Percentiles rank a stretch among this genome's conserved stretches.
These are phyloP conservation scores for Apotomis turbidana DNA, from an alignment of 2,888 invertebrate species.

Conservation along the genomic window DNA sequence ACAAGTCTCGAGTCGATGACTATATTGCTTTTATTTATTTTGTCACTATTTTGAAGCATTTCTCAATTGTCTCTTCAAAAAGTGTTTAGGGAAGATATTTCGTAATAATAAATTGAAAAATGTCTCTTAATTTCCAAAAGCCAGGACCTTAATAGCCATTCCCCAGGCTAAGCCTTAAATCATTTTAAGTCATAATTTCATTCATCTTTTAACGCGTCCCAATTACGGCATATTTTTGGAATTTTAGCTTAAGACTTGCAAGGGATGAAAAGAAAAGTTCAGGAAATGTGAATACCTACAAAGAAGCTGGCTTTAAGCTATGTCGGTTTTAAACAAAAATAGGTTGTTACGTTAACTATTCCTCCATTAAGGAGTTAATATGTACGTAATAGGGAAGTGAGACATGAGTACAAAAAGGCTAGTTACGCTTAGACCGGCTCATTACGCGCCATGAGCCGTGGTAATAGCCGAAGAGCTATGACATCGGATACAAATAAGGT, in stretches of 20 bases:
- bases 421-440: too few species aligned
- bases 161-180: neutral
- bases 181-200: conserved; percentile 1
- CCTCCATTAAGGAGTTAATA: neutral
- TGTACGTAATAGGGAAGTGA: too few species aligned
- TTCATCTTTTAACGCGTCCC: conserved; percentile 8
- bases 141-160: conserved; percentile 4
- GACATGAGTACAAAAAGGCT: too few species aligned
- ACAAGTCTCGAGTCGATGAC: too few species aligned
- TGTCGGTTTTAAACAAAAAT: neutral
- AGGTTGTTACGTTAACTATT: neutral
- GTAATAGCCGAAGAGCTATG: too few species aligned
- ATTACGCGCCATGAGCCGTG: too few species aligned
- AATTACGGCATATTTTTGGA: conserved; percentile 1
- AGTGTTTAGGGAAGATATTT: too few species aligned
- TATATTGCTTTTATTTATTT: too few species aligned
- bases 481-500: too few species aligned
- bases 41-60: too few species aligned
- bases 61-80: too few species aligned
- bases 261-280: conserved; percentile 10
- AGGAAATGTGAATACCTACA: neutral
- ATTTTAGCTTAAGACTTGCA: neutral
- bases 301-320: neutral
- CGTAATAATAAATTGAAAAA: neutral
- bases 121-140: neutral